Percentiles rank a stretch among this genome's conserved stretches.
phyloP scores from a whole-genome alignment of 2,797 vertebrate species.

The Dendrocincla tyrannina region DNA sequence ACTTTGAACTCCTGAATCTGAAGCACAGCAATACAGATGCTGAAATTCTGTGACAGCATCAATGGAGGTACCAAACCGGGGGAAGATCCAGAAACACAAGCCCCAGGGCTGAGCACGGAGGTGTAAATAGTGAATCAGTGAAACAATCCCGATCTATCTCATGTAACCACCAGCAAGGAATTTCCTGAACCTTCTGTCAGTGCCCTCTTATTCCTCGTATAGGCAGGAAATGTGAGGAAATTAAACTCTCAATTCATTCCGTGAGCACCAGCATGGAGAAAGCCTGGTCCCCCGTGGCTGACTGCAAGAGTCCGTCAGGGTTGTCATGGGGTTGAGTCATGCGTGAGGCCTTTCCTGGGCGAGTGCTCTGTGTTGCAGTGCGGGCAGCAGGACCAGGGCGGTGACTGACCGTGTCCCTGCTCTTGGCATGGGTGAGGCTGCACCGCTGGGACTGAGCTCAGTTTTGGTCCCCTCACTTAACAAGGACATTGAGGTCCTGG shows the following conservation, averaged over 20 bases:
- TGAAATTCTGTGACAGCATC: background rate
- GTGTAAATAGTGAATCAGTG: background rate
- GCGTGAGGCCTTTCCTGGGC: rapidly evolving
- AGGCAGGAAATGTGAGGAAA: background rate
- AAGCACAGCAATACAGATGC: background rate
- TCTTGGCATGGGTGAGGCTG: background rate
- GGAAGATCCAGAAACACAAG: background rate
- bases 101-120: rapidly evolving
- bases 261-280: rapidly evolving
- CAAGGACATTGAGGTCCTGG: background rate
- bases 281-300: rapidly evolving
- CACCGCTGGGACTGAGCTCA: rapidly evolving
- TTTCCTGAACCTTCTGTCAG: background rate
- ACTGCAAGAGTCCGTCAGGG: background rate
- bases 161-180: background rate
- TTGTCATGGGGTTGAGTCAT: rapidly evolving
- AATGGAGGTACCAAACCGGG: rapidly evolving
- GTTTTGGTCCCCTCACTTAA: background rate
- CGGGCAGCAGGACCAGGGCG: background rate
- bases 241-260: background rate
- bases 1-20: background rate
- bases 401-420: background rate
- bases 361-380: rapidly evolving
- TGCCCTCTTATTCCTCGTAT: background rate
- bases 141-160: background rate